Conservation (phyloP, 2,113 vertebrate species). For the Mormyrus iriodes region DNA sequence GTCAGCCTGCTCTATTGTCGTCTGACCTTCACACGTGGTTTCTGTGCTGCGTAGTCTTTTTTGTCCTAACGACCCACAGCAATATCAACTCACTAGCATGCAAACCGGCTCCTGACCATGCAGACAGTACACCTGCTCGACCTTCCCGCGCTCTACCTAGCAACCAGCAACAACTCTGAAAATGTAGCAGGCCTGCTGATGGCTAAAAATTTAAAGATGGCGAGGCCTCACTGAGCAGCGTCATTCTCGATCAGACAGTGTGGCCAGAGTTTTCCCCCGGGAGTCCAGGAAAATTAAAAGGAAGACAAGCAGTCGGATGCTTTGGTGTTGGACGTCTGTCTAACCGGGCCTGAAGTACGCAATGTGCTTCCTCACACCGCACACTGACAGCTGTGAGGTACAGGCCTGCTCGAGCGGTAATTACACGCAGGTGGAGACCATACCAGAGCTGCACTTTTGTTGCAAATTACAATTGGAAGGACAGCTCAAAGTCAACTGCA, state of each 20-base stretch:
- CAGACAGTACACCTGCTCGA: background rate
- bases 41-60: background rate
- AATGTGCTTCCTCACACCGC: slow-evolving; percentile 7
- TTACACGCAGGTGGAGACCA: slow-evolving; percentile 29
- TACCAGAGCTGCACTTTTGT: slow-evolving; percentile 28
- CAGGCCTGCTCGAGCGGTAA: slow-evolving; percentile 30
- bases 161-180: background rate
- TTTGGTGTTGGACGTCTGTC: slow-evolving; percentile 23
- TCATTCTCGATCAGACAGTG: background rate
- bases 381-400: slow-evolving; percentile 30
- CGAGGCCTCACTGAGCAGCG: background rate
- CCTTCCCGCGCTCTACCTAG: background rate
- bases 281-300: background rate
- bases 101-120: background rate
- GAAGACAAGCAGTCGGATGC: background rate
- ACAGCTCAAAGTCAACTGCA: slow-evolving; percentile 18
- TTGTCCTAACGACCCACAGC: background rate
- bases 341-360: slow-evolving; percentile 30
- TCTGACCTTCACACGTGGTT: background rate
- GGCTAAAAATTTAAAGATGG: background rate
- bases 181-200: background rate
- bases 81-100: background rate
- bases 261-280: background rate
- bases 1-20: background rate
- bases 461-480: slow-evolving; percentile 26